phyloP scores from a whole-genome alignment of 2,888 invertebrate species.

The Nasonia oneida region DNA sequence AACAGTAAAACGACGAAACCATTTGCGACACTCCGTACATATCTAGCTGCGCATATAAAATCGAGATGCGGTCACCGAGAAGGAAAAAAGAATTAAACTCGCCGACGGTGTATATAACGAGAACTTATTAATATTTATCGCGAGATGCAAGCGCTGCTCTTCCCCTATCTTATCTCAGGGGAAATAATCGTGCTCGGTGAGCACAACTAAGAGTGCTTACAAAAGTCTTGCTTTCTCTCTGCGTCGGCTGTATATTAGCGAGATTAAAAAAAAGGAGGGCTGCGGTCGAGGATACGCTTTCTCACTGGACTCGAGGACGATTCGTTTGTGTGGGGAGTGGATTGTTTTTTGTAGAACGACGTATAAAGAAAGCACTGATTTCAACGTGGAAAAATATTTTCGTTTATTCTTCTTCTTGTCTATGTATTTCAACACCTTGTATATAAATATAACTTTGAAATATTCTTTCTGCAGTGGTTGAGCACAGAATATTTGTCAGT shows the following conservation, averaged over 20 bases:
- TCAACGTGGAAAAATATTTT: background rate
- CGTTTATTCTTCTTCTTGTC: background rate
- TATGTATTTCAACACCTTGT: background rate
- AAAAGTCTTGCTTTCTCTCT: slow-evolving; percentile 2
- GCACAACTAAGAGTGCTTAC: slow-evolving; percentile 28
- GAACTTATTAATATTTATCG: slow-evolving; percentile 50
- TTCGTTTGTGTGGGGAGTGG: background rate
- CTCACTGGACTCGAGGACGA: background rate
- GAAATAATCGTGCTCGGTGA: slow-evolving; percentile 48
- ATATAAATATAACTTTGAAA: background rate
- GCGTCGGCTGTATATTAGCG: background rate
- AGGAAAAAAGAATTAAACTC: background rate
- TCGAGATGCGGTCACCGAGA: background rate
- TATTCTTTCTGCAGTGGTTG: background rate
- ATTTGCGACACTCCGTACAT: background rate
- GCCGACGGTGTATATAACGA: background rate
- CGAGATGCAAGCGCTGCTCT: background rate
- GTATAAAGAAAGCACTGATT: background rate
- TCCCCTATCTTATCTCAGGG: slow-evolving; percentile 41
- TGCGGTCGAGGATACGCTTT: background rate
- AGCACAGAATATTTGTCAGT: background rate
- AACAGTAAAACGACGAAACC: too few species aligned
- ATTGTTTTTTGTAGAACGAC: background rate
- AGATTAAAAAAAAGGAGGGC: background rate
- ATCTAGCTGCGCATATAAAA: background rate